Conservation (phyloP, 2,113 vertebrate species). For the Nothocercus julius region DNA sequence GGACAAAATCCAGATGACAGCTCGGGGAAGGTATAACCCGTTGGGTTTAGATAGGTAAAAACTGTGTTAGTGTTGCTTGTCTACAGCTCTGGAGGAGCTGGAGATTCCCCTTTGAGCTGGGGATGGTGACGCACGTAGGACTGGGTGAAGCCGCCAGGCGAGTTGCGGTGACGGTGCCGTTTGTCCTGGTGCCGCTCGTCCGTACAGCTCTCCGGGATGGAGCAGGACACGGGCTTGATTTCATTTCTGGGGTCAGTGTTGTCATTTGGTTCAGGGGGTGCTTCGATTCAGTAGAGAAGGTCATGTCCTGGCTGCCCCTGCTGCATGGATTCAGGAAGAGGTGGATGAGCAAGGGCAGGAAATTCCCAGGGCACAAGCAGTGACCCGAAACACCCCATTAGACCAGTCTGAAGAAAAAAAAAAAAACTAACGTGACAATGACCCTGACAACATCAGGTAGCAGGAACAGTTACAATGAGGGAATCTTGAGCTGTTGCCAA, state of each 20-base stretch:
- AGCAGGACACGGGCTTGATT: too few species aligned
- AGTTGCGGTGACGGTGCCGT: not conserved
- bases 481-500: conserved; percentile 51
- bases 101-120: fast-evolving
- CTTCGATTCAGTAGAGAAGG: not conserved
- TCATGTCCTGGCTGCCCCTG: not conserved
- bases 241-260: too few species aligned
- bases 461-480: not conserved
- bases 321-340: not conserved
- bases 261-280: not conserved
- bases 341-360: not conserved
- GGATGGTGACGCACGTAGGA: not conserved
- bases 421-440: conserved; percentile 12
- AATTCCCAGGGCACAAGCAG: not conserved
- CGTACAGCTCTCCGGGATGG: too few species aligned
- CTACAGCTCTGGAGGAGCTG: not conserved
- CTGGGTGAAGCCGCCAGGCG: not conserved
- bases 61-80: not conserved
- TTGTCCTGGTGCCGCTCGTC: not conserved
- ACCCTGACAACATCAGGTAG: conserved; percentile 9
- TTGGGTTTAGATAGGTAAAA: not conserved
- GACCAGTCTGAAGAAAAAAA: conserved; percentile 44
- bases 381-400: conserved; percentile 25
- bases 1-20: not conserved
- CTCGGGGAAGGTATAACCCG: not conserved